phyloP scores from a whole-genome alignment of 2,113 vertebrate genomes.

The Scopus umbretta region DNA sequence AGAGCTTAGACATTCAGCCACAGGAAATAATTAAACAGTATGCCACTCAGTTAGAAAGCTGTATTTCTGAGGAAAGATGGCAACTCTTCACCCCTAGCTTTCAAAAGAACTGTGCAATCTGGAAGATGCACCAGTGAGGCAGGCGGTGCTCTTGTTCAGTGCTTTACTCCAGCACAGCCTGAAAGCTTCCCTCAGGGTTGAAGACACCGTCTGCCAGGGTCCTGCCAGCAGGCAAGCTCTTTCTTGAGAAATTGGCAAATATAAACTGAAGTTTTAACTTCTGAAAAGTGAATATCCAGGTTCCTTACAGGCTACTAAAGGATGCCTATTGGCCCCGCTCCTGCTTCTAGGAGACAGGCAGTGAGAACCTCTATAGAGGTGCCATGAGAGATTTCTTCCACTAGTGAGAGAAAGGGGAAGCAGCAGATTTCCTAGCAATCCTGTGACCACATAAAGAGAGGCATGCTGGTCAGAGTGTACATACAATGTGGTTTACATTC shows the following conservation, averaged over 20 bases:
- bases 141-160: neutral
- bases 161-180: neutral
- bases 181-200: neutral
- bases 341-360: neutral
- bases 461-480: neutral
- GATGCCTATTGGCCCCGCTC: neutral
- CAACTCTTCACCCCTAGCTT: neutral
- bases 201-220: neutral
- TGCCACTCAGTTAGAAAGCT: neutral
- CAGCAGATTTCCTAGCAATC: neutral
- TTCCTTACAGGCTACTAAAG: neutral
- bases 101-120: neutral
- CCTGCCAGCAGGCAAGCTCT: neutral
- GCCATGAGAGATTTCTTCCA: neutral
- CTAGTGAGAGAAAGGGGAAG: neutral
- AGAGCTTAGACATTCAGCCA: neutral
- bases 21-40: neutral
- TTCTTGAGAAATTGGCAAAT: neutral
- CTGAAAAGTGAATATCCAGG: neutral
- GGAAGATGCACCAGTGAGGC: neutral
- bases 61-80: neutral
- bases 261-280: neutral
- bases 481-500: neutral
- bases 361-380: neutral
- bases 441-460: neutral